phyloP scores from a whole-genome alignment of 2,797 vertebrate genomes.

The Mormyrops attenuatus region DNA sequence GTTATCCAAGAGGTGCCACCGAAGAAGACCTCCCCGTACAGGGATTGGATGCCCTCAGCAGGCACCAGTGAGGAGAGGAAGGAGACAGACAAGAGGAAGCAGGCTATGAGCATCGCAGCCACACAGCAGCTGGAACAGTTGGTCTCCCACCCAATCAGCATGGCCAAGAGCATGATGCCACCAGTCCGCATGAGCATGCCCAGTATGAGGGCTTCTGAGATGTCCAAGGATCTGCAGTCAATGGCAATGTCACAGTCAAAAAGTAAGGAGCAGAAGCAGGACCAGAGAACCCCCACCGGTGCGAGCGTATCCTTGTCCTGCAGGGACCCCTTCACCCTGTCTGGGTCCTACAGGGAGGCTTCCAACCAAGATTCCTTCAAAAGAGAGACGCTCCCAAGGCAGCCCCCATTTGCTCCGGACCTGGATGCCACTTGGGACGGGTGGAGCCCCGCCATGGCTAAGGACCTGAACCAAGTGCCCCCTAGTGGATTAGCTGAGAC shows the following conservation, averaged over 20 bases:
- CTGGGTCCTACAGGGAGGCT: conserved; percentile 34
- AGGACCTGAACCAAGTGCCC: conserved; percentile 43
- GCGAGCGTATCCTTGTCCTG: conserved; percentile 13
- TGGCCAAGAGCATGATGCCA: conserved; percentile 64
- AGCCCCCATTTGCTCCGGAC: conserved; percentile 43
- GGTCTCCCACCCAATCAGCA: conserved; percentile 50
- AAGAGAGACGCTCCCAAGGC: conserved; percentile 36
- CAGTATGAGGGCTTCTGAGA: conserved; percentile 45
- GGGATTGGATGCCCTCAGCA: conserved; percentile 41
- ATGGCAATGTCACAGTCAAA: conserved; percentile 39
- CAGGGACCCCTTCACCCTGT: neutral
- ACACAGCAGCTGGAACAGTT: conserved; percentile 31
- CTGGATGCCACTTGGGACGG: conserved; percentile 34
- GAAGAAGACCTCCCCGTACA: conserved; percentile 19
- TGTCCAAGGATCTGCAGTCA: conserved; percentile 45
- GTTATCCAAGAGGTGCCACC: conserved; percentile 26
- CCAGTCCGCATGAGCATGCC: conserved; percentile 58
- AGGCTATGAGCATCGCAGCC: conserved; percentile 35
- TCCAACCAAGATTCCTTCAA: conserved; percentile 33
- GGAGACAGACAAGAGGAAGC: conserved; percentile 52
- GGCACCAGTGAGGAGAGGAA: conserved; percentile 58
- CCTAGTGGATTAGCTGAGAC: conserved; percentile 38
- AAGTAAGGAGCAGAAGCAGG: conserved; percentile 43
- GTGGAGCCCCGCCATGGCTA: conserved; percentile 43
- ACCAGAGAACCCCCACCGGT: neutral